Evolutionary conservation across 2,888 invertebrate species (phyloP).

Genomic region (Drosophila pseudotalamancana): DNA sequence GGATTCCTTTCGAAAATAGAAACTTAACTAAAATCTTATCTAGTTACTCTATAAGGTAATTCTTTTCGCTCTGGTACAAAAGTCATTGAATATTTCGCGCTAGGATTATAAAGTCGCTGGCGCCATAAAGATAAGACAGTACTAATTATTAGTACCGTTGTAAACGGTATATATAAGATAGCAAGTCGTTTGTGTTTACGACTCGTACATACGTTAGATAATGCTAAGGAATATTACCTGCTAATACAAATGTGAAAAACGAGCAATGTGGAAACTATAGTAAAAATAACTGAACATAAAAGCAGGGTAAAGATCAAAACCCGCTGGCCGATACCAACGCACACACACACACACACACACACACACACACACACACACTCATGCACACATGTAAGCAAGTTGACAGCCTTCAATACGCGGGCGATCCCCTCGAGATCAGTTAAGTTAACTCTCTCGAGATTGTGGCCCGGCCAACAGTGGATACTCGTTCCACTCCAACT

Average conservation of each 20-base stretch:
- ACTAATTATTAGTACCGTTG: conserved; percentile 64
- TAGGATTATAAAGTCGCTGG: conserved; percentile 41
- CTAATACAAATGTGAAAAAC: conserved; percentile 8
- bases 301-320: conserved; percentile 57
- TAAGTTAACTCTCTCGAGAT: conserved; percentile 32
- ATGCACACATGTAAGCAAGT: conserved; percentile 5
- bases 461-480: conserved; percentile 12
- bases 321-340: conserved; percentile 32
- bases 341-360: not conserved
- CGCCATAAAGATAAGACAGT: conserved; percentile 64
- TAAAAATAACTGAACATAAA: conserved; percentile 26
- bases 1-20: not conserved
- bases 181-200: conserved; percentile 48
- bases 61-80: conserved; percentile 52
- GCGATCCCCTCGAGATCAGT: conserved; percentile 40
- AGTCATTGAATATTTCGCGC: conserved; percentile 47
- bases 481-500: conserved; percentile 29
- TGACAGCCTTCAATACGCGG: conserved; percentile 51
- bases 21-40: conserved; percentile 60
- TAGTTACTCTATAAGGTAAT: not conserved
- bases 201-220: conserved; percentile 41
- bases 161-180: conserved; percentile 71
- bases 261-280: not conserved
- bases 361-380: not conserved
- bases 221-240: conserved; percentile 29